phyloP scores from a whole-genome alignment of 2,888 invertebrate species.

The Arctia plantaginis region DNA sequence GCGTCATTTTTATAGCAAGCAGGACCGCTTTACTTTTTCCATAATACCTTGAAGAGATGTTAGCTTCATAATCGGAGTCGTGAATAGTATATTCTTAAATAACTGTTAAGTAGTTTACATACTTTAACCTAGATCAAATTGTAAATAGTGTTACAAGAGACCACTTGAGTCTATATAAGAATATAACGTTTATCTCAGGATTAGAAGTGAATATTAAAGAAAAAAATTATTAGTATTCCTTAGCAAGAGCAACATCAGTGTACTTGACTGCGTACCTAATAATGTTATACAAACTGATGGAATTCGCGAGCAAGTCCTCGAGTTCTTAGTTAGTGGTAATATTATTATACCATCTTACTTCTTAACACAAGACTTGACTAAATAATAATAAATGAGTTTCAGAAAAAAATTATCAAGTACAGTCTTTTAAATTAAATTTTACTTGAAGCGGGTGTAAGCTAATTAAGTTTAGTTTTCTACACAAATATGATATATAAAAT shows the following conservation, averaged over 20 bases:
- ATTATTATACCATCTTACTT: not conserved
- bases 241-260: not conserved
- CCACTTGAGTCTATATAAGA: not conserved
- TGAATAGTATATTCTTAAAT: not conserved
- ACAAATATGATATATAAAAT: no score
- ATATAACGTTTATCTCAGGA: not conserved
- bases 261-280: not conserved
- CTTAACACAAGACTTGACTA: no score
- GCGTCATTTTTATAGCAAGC: not conserved
- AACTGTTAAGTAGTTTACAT: not conserved
- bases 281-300: not conserved
- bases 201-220: no score
- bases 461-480: no score
- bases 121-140: not conserved
- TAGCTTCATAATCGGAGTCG: not conserved
- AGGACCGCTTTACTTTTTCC: not conserved
- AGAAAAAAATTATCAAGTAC: no score
- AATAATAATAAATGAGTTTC: no score
- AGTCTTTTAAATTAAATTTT: no score
- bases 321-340: not conserved
- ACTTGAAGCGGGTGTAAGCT: no score
- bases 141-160: not conserved
- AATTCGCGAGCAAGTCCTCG: not conserved
- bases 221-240: not conserved
- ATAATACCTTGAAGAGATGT: not conserved